Evolutionary conservation across 2,113 vertebrate species (phyloP), one percentile per base, ranked within the genome.

Genomic region (Dolichallabes microphthalmus): DNA sequence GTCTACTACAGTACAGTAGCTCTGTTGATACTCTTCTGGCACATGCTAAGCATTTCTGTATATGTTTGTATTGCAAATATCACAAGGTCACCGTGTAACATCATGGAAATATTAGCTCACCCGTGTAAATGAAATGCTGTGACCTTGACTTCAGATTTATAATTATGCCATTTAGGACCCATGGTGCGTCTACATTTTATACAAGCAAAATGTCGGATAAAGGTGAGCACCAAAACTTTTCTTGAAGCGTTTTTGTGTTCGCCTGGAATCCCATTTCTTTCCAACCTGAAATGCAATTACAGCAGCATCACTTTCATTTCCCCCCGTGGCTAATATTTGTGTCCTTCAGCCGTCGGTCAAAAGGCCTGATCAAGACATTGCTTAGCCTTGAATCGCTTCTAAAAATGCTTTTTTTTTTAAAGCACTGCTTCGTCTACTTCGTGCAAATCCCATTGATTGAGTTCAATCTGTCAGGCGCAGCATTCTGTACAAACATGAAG

Each of bases 341-440:
- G 63, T 79, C 78, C 86, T 87, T 82, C 83, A 87, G 80, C 25
- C 30, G 6, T 81, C 61, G 50, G 32, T 85, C 55, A 79, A 60
- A 71, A 78, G 61, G 84, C 86, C 61, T 79, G 57, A 69, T 79
- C 20, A 13, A n/a, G 20, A 25, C 25, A n/a, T 58, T 50, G 64
- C 14, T 66, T 66, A 25, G 58, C 17, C 76, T 71, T 71, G 64
- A 85, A 80, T 55, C 25, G 17, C 35, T 32, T 68, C 17, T 35
- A 78, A 58, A 30, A 32, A 78, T 25, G 19, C 19, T 45, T 45
- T 8, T 45, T 45, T 8, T 8, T 45, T 45, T 45, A 8, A 45
- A 45, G 45, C 45, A 45, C 45, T 45, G 45, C 45, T 45, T 45
- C 7, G 45, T 8, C 14, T 11, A 4, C 14, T 25, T 53, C 12